phyloP scores from a whole-genome alignment of 2,888 invertebrate genomes.

The Spodoptera picta region DNA sequence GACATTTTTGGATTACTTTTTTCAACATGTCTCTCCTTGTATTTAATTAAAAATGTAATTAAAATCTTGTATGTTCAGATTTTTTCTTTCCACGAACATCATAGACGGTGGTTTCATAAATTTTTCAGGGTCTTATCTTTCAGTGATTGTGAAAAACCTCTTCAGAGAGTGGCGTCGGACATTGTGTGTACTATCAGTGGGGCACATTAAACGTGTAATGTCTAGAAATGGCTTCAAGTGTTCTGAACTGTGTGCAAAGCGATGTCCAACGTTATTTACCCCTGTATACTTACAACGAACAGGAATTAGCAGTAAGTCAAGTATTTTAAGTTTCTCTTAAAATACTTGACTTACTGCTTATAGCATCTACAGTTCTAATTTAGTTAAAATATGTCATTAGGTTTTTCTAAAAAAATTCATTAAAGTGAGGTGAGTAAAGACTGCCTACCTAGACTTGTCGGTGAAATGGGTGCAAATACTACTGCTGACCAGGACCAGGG shows the following conservation, averaged over 20 bases:
- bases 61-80: neutral
- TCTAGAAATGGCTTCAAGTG: slow-evolving; percentile 55
- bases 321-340: neutral
- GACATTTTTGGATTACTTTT: too few relatives aligned
- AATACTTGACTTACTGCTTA: too few relatives aligned
- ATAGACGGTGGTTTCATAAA: slow-evolving; percentile 4
- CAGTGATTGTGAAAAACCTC: slow-evolving; percentile 28
- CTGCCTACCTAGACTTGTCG: too few relatives aligned
- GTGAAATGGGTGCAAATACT: too few relatives aligned
- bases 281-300: slow-evolving; percentile 6
- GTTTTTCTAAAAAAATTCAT: too few relatives aligned
- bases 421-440: too few relatives aligned
- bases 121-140: slow-evolving; percentile 5
- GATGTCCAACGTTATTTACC: slow-evolving; percentile 55
- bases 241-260: slow-evolving; percentile 49
- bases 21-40: too few relatives aligned
- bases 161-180: slow-evolving; percentile 28
- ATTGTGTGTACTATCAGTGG: slow-evolving; percentile 41
- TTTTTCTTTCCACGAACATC: neutral
- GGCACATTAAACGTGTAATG: slow-evolving; percentile 44
- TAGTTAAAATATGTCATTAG: too few relatives aligned
- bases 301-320: slow-evolving; percentile 8
- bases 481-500: too few relatives aligned
- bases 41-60: too few relatives aligned
- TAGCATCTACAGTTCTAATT: too few relatives aligned